phyloP scores from a whole-genome alignment of 2,888 invertebrate genomes.

The Gnatocerus cornutus region DNA sequence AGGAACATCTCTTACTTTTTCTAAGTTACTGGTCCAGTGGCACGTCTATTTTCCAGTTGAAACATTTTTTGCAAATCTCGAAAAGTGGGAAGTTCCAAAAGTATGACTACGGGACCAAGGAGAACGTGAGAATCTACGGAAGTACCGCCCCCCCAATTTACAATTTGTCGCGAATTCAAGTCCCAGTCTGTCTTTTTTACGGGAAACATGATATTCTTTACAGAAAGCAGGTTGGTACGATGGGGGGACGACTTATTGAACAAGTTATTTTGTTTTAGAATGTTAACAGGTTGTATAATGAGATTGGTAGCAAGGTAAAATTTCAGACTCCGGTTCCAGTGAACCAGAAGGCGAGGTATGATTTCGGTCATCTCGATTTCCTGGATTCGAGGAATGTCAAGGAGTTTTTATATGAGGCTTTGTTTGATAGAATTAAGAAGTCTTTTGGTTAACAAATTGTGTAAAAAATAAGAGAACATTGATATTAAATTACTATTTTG shows the following conservation, averaged over 20 bases:
- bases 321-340: not conserved
- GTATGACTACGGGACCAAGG: conserved; percentile 8
- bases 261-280: not conserved
- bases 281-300: not conserved
- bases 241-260: not conserved
- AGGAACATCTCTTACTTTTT: conserved; percentile 28
- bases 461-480: no score
- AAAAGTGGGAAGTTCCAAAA: conserved; percentile 17
- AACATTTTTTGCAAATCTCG: conserved; percentile 24
- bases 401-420: not conserved
- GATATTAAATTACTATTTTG: no score
- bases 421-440: not conserved
- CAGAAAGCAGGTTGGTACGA: conserved; percentile 2
- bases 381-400: not conserved
- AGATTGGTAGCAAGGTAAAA: conserved; percentile 3
- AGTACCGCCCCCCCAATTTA: conserved; percentile 8
- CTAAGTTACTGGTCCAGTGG: conserved; percentile 23
- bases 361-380: conserved; percentile 1
- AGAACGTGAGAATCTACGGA: conserved; percentile 7
- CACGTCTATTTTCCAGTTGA: conserved; percentile 11
- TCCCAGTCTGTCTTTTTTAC: conserved; percentile 25
- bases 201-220: conserved; percentile 16
- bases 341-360: not conserved
- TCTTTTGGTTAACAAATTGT: not conserved
- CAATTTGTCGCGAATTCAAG: conserved; percentile 8